Evolutionary conservation across 2,113 vertebrate genomes (phyloP).

Genomic region (Cephalopholis sonnerati): DNA sequence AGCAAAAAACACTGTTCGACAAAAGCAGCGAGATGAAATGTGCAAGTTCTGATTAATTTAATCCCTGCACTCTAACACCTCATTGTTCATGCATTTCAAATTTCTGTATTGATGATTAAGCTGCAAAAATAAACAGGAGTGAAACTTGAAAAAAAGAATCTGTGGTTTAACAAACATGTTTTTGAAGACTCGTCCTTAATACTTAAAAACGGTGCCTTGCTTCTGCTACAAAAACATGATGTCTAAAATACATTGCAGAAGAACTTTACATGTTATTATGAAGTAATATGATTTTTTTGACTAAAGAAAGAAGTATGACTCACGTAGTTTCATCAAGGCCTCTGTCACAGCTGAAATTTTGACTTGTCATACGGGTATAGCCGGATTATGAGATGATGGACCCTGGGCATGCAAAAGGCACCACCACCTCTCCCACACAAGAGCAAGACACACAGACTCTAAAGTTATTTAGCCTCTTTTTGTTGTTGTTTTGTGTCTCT

Average conservation of each 20-base stretch:
- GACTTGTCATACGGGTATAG: background rate
- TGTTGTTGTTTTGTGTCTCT: too few species aligned
- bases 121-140: background rate
- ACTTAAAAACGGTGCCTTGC: background rate
- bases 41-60: background rate
- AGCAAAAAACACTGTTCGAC: background rate
- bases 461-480: too few species aligned
- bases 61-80: background rate
- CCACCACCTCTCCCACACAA: too few species aligned
- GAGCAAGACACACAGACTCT: too few species aligned
- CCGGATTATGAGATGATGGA: too few species aligned
- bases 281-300: background rate
- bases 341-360: conserved; percentile 5
- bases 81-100: conserved; percentile 9
- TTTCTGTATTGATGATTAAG: background rate
- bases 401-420: too few species aligned
- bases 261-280: background rate
- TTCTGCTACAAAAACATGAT: background rate
- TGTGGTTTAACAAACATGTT: background rate
- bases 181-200: background rate
- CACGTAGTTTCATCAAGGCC: too few species aligned
- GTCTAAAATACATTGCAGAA: background rate
- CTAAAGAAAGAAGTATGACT: too few species aligned
- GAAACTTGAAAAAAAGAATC: background rate
- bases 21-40: background rate